Conservation (phyloP, 2,888 invertebrate genomes). For the Drosophila kuntzei region DNA sequence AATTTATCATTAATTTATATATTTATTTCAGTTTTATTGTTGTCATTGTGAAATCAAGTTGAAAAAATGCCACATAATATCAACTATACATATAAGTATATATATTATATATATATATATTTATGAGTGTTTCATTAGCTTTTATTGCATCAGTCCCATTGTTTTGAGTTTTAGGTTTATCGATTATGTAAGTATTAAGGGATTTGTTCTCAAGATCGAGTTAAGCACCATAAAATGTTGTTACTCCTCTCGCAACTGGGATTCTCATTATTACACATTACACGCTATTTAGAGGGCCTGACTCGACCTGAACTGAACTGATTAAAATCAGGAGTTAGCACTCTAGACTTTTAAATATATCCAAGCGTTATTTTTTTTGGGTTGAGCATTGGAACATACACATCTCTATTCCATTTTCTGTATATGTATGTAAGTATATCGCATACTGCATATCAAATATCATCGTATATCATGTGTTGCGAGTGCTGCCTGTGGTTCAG, state of each 20-base stretch:
- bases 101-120: conserved; percentile 20
- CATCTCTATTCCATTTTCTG: conserved; percentile 2
- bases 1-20: conserved; percentile 6
- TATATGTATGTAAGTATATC: conserved; percentile 5
- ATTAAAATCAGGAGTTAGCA: conserved; percentile 3
- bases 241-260: conserved; percentile 56
- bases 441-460: conserved; percentile 13
- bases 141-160: conserved; percentile 79
- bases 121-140: conserved; percentile 42
- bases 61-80: conserved; percentile 56
- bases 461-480: not conserved
- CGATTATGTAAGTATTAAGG: conserved; percentile 28
- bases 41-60: conserved; percentile 38
- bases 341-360: conserved; percentile 13
- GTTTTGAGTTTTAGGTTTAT: conserved; percentile 70
- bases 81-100: conserved; percentile 34
- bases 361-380: conserved; percentile 16
- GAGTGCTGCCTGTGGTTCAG: conserved; percentile 49
- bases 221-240: conserved; percentile 69
- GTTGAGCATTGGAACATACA: conserved; percentile 15
- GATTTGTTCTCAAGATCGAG: conserved; percentile 68
- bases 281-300: conserved; percentile 2
- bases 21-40: conserved; percentile 5
- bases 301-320: conserved; percentile 3
- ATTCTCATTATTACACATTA: conserved; percentile 30